Evolutionary conservation across 2,888 invertebrate genomes (phyloP).

Genomic region (Abscondita cerata): DNA sequence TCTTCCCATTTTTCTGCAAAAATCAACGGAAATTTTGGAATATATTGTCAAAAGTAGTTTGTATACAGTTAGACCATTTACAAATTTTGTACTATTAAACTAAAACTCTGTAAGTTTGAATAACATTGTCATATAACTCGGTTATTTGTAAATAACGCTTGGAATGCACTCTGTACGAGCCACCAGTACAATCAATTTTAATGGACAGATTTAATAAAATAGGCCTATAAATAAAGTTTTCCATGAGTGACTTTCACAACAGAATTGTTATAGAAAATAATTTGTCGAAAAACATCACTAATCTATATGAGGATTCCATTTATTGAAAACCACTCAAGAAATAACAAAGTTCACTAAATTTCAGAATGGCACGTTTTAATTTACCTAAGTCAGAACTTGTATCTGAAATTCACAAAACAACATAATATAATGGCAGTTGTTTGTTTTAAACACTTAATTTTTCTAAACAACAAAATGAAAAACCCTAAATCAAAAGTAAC

Average conservation of each 20-base stretch:
- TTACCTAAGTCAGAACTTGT: neutral
- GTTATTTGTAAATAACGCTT: neutral
- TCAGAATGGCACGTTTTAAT: conserved; percentile 2
- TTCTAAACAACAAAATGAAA: conserved; percentile 10
- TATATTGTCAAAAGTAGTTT: too few species aligned
- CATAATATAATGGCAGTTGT: conserved; percentile 7
- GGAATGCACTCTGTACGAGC: neutral
- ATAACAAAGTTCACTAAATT: too few species aligned
- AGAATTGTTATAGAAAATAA: too few species aligned
- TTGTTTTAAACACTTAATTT: neutral
- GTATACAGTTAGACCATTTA: too few species aligned
- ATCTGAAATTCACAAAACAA: neutral
- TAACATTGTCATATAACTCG: conserved; percentile 9
- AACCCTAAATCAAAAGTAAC: neutral
- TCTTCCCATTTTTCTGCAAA: neutral
- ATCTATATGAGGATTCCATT: too few species aligned
- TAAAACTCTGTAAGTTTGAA: neutral
- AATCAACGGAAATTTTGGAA: neutral
- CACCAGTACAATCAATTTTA: neutral
- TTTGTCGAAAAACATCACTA: too few species aligned
- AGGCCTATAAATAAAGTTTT: too few species aligned
- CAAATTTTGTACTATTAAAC: neutral
- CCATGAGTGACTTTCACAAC: too few species aligned
- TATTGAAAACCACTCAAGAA: too few species aligned
- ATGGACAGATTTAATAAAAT: too few species aligned